These are phyloP conservation scores for Scaptomyza hsui DNA, from an alignment of 1,140 invertebrate genomes.

Conservation along the genomic window DNA sequence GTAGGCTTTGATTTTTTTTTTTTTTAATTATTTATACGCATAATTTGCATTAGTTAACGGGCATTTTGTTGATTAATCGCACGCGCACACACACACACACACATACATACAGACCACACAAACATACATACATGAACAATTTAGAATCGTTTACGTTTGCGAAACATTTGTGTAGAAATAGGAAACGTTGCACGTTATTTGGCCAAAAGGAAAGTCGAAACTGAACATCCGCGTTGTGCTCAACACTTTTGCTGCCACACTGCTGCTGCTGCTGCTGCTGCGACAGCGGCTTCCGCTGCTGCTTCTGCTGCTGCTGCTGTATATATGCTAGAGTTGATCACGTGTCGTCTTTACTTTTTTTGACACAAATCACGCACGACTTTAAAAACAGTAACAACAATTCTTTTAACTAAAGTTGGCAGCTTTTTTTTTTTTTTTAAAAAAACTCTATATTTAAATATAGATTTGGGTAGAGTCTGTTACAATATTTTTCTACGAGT, in stretches of 20 bases:
- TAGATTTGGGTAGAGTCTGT: too few species aligned
- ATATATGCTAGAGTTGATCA: background rate
- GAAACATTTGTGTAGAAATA: constrained; percentile 30
- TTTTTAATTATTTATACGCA: constrained; percentile 10
- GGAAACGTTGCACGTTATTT: constrained; percentile 54
- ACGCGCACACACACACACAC: constrained; percentile 11
- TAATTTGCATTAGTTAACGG: background rate
- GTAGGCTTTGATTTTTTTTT: constrained; percentile 13
- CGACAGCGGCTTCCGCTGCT: constrained; percentile 4
- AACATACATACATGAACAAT: constrained; percentile 19
- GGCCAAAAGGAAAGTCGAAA: constrained; percentile 52
- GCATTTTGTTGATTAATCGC: background rate
- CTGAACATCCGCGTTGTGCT: constrained; percentile 33
- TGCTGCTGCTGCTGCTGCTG: constrained; percentile 1
- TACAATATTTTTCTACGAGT: too few species aligned
- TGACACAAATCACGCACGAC: too few species aligned
- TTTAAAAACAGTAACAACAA: background rate
- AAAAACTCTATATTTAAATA: too few species aligned
- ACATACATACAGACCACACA: constrained; percentile 6
- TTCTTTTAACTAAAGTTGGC: too few species aligned
- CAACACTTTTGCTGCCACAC: constrained; percentile 38
- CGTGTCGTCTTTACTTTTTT: background rate
- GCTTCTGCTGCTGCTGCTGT: background rate
- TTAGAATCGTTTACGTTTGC: constrained; percentile 30
- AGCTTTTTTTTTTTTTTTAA: too few species aligned